Percentiles rank a stretch among this genome's conserved stretches.
Conservation (phyloP, 2,888 invertebrate species). For the Xestia rhomboidea region DNA sequence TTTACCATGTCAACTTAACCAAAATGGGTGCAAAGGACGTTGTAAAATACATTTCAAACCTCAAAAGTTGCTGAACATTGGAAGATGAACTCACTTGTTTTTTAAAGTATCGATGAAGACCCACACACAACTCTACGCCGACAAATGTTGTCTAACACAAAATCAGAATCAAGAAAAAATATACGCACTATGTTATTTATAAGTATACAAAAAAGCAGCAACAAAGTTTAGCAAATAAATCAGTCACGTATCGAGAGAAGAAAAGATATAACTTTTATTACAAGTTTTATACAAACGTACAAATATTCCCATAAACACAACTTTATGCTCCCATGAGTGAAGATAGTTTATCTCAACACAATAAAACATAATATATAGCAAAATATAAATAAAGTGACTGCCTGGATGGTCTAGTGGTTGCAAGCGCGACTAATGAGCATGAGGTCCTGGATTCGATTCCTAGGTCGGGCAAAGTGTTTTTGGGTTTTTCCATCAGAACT, state of each 20-base stretch:
- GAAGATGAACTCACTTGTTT: background rate
- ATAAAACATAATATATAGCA: slow-evolving; percentile 21
- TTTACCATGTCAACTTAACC: background rate
- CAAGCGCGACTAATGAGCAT: too few relatives aligned
- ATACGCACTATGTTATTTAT: background rate
- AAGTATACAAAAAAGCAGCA: slow-evolving; percentile 31
- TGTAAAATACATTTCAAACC: background rate
- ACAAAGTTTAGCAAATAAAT: slow-evolving; percentile 63
- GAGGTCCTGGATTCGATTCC: too few relatives aligned
- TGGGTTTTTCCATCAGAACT: too few relatives aligned
- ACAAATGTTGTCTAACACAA: background rate
- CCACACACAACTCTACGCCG: background rate
- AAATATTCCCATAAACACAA: slow-evolving; percentile 42
- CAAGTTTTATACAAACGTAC: slow-evolving; percentile 34
- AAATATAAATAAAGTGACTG: background rate
- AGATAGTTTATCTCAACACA: slow-evolving; percentile 37
- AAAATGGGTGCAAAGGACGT: background rate
- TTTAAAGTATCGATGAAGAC: background rate
- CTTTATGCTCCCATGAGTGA: slow-evolving; percentile 24
- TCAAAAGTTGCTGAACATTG: background rate
- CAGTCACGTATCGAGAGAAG: slow-evolving; percentile 56
- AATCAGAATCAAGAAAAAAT: background rate
- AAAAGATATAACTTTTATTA: slow-evolving; percentile 52
- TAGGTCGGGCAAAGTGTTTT: too few relatives aligned
- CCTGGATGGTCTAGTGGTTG: too few relatives aligned